Base-by-base conservation (phyloP, 2,888 invertebrate species). In the Diplazon laetatorius region DNA sequence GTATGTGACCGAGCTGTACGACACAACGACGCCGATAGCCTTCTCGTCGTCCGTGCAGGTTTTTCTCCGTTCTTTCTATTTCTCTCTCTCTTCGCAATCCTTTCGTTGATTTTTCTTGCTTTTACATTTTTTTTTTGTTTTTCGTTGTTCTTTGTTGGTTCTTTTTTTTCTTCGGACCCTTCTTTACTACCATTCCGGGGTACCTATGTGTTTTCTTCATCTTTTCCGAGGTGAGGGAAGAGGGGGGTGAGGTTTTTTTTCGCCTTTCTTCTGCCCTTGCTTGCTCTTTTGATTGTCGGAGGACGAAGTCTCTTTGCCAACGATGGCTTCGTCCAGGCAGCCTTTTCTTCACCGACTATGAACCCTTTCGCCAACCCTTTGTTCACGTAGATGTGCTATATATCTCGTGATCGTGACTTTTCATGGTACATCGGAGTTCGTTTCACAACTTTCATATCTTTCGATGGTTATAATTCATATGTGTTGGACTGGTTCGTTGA, bases 1-100 rank as follows among this genome's bases (percentile, higher is more conserved):
- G 89, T 88, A 88, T 88, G 88, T 88, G 88, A 70, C 88, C 83
- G 85, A 84, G 76, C 70, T 62, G 6, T 30, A 30, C 6, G n/a
- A 76, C 66, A 52, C 72, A 79, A 86, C 85, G 85, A 85, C 85
- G 85, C 76, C 81, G 81, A 82, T 82, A 85, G 82, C 84, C 86
- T 87, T 87, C 86, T 86, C 85, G 85, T 85, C 84, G 87, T 87
- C 70, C 60, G 71, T 77, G 82, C 87, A 82, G 81, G 22, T 37
- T 50, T 20, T 30, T 42, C 39, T 46, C 39, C n/a, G 59, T 25
- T 46, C 39, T 6, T 57, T 8, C 48, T 69, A 16, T 65, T 65
- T 37, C 66, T 73, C 66, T 78, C 80, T 84, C 66, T 78, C 80
- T 84, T 44, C 20, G 60, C 10, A 52, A 84, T 81, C 80, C 70